A percentile compares a stretch with the other conserved stretches of the same genome.
Evolutionary conservation across 2,113 vertebrate genomes (phyloP).

Genomic region (Orientallactaga bullata): DNA sequence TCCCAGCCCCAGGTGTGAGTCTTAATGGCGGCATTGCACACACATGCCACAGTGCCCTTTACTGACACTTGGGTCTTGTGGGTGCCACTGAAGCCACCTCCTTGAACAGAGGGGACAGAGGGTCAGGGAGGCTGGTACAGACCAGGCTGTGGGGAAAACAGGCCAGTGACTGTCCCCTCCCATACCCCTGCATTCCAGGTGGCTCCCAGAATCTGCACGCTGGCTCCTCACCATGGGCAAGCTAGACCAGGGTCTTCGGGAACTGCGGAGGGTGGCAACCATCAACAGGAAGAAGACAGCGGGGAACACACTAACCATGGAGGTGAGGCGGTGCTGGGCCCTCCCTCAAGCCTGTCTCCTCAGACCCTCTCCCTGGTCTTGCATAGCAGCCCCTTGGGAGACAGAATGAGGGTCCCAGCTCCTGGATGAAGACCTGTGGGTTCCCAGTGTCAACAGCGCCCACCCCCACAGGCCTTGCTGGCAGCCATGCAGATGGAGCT

Average conservation of each 20-base stretch:
- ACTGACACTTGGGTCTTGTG: not conserved
- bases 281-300: conserved; percentile 87
- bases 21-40: not conserved
- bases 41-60: not conserved
- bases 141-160: not conserved
- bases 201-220: conserved; percentile 91
- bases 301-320: conserved; percentile 84
- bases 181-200: conserved; percentile 82
- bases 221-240: conserved; percentile 90
- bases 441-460: not conserved
- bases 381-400: not conserved
- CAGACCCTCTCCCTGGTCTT: not conserved
- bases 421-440: not conserved
- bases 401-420: not conserved
- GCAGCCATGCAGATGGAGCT: conserved; percentile 89
- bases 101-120: not conserved
- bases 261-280: conserved; percentile 88
- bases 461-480: conserved; percentile 84
- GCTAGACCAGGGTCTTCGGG: conserved; percentile 86
- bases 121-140: not conserved
- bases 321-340: conserved; percentile 81
- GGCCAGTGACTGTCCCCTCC: not conserved
- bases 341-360: not conserved
- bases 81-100: not conserved
- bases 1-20: no score